A percentile compares a stretch with the other conserved stretches of the same genome.
These are phyloP conservation scores for Fregetta grallaria DNA, from an alignment of 2,113 vertebrate species.

Conservation along the genomic window DNA sequence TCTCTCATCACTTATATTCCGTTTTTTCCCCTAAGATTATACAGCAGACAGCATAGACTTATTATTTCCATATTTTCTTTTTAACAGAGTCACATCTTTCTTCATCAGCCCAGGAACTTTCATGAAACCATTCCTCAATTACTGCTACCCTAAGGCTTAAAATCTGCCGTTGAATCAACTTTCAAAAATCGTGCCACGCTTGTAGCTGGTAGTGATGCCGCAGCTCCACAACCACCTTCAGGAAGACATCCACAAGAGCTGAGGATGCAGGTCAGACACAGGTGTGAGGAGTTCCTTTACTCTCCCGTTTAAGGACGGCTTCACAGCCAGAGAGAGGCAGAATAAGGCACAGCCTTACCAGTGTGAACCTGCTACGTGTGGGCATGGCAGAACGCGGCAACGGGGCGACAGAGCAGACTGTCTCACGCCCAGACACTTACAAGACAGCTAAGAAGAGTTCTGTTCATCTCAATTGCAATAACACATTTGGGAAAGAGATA, in stretches of 20 bases:
- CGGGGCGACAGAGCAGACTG: not conserved
- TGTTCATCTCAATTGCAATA: not conserved
- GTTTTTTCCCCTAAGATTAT: not conserved
- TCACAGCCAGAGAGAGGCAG: not conserved
- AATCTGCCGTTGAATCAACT: not conserved
- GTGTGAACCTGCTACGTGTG: accelerated
- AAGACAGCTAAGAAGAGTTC: not conserved
- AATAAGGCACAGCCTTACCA: not conserved
- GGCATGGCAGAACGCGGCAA: accelerated
- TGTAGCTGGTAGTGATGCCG: not conserved
- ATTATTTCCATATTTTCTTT: not conserved
- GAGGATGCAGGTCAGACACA: not conserved
- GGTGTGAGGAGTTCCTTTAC: not conserved
- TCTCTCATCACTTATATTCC: not conserved
- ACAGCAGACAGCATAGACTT: not conserved
- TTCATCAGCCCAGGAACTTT: not conserved
- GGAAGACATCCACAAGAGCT: not conserved
- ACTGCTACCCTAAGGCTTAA: not conserved
- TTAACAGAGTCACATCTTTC: not conserved
- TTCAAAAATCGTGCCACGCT: not conserved
- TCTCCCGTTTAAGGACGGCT: not conserved
- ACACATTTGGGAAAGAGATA: not conserved
- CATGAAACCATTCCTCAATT: not conserved
- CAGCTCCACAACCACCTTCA: not conserved
- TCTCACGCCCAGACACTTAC: not conserved